A percentile compares a stretch with the other conserved stretches of the same genome.
These are phyloP conservation scores for Dysdera silvatica DNA, from an alignment of 1,140 invertebrate genomes.

Conservation along the genomic window DNA sequence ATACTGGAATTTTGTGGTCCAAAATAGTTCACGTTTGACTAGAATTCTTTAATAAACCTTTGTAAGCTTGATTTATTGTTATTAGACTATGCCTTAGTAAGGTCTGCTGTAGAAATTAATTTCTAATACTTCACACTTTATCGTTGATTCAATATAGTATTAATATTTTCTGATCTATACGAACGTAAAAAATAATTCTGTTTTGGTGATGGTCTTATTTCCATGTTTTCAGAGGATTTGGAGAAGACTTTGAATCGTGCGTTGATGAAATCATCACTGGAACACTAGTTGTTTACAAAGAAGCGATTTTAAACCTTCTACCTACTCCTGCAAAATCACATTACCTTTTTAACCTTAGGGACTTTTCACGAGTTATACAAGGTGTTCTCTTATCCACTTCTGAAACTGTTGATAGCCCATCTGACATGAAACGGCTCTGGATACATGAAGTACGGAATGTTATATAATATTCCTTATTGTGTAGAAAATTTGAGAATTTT, in stretches of 20 bases:
- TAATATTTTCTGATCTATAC: too few relatives aligned
- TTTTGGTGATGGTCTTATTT: background rate
- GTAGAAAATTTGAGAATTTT: constrained; percentile 1
- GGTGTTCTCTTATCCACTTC: constrained; percentile 86
- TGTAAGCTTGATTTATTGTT: too few relatives aligned
- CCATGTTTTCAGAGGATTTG: constrained; percentile 64
- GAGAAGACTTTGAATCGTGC: constrained; percentile 88
- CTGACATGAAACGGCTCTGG: constrained; percentile 84
- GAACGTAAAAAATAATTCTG: too few relatives aligned
- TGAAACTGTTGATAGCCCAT: constrained; percentile 78
- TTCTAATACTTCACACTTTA: too few relatives aligned
- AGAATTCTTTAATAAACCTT: too few relatives aligned
- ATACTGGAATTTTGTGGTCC: too few relatives aligned
- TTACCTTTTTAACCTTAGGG: constrained; percentile 89
- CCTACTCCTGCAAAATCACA: constrained; percentile 75
- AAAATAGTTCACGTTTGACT: too few relatives aligned
- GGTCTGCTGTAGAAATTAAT: too few relatives aligned
- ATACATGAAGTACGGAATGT: constrained; percentile 67
- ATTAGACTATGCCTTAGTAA: too few relatives aligned
- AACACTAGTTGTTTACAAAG: constrained; percentile 79
- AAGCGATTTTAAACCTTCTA: constrained; percentile 68
- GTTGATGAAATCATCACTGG: constrained; percentile 79
- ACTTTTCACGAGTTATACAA: constrained; percentile 87
- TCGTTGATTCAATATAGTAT: too few relatives aligned
- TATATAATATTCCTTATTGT: background rate